These are phyloP conservation scores for Diacarnus erythraeanus DNA, from an alignment of 37 sponge, comb jelly and placozoan species.

Conservation along the genomic window DNA sequence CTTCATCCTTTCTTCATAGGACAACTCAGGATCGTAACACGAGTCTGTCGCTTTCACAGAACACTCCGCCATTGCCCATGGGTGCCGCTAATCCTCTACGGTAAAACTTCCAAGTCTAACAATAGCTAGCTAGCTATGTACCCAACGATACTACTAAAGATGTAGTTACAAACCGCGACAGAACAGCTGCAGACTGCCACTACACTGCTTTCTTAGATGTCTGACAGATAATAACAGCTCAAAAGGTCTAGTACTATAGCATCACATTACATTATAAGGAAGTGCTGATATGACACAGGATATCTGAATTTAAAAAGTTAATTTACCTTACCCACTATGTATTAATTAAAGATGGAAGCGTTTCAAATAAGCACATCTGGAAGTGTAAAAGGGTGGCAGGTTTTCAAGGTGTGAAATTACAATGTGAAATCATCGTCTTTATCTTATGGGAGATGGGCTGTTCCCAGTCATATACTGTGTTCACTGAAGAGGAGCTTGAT, in stretches of 20 bases:
- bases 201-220: too few species aligned
- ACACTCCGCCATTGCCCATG: neutral
- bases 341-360: neutral
- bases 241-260: too few species aligned
- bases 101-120: neutral
- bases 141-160: too few species aligned
- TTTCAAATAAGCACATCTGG: neutral
- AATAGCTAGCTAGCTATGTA: neutral
- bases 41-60: neutral
- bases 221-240: too few species aligned
- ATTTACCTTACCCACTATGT: too few species aligned
- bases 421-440: neutral
- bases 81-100: too few species aligned
- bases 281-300: too few species aligned
- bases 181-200: too few species aligned
- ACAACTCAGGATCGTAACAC: conserved; percentile 21
- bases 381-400: neutral
- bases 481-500: conserved; percentile 12
- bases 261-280: too few species aligned
- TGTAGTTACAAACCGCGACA: too few species aligned
- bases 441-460: conserved; percentile 8
- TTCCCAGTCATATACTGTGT: conserved; percentile 5
- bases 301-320: too few species aligned
- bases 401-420: neutral
- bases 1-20: conserved; percentile 29